Conservation (phyloP, 2,797 vertebrate genomes). For the Saxicola maurus region DNA sequence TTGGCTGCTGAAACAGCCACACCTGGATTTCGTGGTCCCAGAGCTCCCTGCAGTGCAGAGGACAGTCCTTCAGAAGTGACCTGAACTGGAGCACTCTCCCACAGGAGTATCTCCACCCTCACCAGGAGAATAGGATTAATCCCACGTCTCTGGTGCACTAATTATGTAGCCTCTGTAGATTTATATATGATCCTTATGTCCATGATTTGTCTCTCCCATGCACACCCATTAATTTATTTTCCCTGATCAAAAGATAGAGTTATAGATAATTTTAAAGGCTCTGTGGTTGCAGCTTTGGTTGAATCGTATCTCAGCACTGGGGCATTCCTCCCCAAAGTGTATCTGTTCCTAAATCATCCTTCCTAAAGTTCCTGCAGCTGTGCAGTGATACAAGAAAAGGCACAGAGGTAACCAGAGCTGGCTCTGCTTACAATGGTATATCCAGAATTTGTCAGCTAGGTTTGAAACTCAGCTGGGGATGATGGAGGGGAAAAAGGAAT, state of each 20-base stretch:
- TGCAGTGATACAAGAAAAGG: not conserved
- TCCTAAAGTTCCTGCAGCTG: not conserved
- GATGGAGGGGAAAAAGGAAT: not conserved
- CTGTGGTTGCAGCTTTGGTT: not conserved
- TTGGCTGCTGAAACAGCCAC: not conserved
- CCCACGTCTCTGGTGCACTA: not conserved
- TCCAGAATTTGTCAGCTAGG: not conserved
- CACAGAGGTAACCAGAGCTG: not conserved
- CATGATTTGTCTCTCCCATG: not conserved
- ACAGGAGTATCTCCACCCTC: not conserved
- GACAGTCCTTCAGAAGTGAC: not conserved
- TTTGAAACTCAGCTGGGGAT: not conserved
- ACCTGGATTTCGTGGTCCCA: not conserved
- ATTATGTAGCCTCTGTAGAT: not conserved
- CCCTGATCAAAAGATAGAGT: not conserved
- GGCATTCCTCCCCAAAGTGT: not conserved
- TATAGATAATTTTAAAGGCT: not conserved
- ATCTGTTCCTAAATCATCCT: not conserved
- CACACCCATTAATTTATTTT: not conserved
- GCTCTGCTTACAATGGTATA: not conserved
- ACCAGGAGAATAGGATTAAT: not conserved
- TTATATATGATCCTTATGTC: not conserved
- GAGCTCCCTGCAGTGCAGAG: not conserved
- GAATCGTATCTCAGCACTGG: not conserved
- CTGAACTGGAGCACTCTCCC: not conserved